These are phyloP conservation scores for Lithobates sylvaticus DNA, from an alignment of 2,797 vertebrate genomes.

Conservation along the genomic window DNA sequence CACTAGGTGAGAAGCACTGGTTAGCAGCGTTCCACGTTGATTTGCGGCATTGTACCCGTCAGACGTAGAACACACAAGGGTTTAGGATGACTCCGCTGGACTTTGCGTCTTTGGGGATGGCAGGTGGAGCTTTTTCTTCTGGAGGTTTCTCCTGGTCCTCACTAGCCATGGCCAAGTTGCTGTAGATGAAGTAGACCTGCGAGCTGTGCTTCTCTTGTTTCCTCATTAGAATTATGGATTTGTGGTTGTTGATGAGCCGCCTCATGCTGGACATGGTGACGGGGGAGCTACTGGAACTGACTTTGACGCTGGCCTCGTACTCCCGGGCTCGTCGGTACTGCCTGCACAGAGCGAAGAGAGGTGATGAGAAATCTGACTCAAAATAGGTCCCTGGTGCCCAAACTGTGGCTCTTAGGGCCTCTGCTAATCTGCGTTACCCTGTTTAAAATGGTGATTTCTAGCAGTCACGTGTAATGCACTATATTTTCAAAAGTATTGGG, in stretches of 20 bases:
- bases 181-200: conserved; percentile 50
- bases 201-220: conserved; percentile 12
- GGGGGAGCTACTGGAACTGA: neutral
- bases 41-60: neutral
- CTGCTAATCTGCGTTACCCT: no score
- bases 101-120: neutral
- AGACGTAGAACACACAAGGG: conserved; percentile 29
- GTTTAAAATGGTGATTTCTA: no score
- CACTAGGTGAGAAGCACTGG: no score
- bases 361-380: no score
- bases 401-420: no score
- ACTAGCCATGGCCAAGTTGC: conserved; percentile 11
- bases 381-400: no score
- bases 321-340: conserved; percentile 21
- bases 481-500: no score
- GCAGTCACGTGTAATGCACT: no score
- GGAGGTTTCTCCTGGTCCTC: conserved; percentile 6
- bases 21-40: no score
- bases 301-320: conserved; percentile 23
- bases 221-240: conserved; percentile 12
- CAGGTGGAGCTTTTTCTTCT: neutral
- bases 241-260: conserved; percentile 5
- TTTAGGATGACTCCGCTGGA: conserved; percentile 36
- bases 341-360: conserved; percentile 14
- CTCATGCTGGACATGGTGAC: neutral